A percentile compares a stretch with the other conserved stretches of the same genome.
Evolutionary conservation across 2,888 invertebrate species (phyloP).

Genomic region (Dexiosoma caninum): DNA sequence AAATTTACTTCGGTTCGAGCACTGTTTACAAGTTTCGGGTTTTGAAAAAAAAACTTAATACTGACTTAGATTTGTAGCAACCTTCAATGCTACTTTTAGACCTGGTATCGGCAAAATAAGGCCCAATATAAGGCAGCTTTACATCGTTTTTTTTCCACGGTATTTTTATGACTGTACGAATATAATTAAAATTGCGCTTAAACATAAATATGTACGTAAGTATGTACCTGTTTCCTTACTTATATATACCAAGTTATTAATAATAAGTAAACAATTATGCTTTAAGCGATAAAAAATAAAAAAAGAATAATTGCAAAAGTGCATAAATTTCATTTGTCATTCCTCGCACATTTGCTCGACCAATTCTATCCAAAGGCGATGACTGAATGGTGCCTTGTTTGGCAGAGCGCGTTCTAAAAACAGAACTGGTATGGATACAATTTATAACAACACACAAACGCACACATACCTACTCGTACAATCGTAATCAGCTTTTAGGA

Average conservation of each 20-base stretch:
- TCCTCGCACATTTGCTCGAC: conserved; percentile 6
- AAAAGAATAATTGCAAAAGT: conserved; percentile 8
- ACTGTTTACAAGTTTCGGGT: no score
- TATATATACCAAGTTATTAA: conserved; percentile 29
- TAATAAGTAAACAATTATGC: conserved; percentile 15
- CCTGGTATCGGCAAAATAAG: not conserved
- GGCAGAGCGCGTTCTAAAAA: conserved; percentile 12
- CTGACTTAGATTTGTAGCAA: no score
- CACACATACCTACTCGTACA: not conserved
- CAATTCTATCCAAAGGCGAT: conserved; percentile 26
- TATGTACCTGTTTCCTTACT: not conserved
- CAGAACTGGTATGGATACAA: not conserved
- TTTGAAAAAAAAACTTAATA: no score
- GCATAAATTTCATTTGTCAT: not conserved
- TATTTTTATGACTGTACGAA: not conserved
- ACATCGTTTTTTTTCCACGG: not conserved
- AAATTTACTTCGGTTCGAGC: no score
- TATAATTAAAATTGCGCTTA: conserved; percentile 14
- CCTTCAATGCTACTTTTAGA: no score
- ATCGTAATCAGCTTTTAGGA: not conserved
- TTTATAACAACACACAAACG: not conserved
- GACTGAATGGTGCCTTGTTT: conserved; percentile 1
- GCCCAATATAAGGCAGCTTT: not conserved
- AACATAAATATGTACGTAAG: not conserved
- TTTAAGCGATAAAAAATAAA: not conserved